These are phyloP conservation scores for Pseudotriccus pelzelni DNA, from an alignment of 2,797 vertebrate genomes.

Conservation along the genomic window DNA sequence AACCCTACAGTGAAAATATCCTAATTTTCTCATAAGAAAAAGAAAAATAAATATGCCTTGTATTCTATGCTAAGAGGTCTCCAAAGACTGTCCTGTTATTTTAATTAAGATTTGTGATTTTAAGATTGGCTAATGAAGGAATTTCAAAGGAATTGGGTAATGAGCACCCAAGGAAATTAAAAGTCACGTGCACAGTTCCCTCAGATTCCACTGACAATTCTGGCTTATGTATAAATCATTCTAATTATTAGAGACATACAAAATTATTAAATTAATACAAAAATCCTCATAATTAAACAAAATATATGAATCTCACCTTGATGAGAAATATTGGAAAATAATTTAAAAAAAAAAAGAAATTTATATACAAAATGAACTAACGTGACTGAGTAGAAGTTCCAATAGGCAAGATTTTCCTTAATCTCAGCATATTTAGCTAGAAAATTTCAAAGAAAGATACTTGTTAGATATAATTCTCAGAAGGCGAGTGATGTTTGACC, in stretches of 20 bases:
- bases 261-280: background rate
- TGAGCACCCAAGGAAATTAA: slow-evolving; percentile 20
- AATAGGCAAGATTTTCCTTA: background rate
- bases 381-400: background rate
- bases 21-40: background rate
- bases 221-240: background rate
- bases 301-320: background rate
- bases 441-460: background rate
- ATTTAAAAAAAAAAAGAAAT: background rate
- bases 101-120: slow-evolving; percentile 45
- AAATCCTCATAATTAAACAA: background rate
- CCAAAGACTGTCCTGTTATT: background rate
- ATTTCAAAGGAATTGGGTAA: slow-evolving; percentile 32
- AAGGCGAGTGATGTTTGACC: background rate
- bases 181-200: background rate
- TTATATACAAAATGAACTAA: background rate
- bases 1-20: background rate
- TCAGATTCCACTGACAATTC: background rate
- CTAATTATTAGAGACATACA: background rate
- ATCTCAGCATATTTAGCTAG: background rate
- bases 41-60: background rate
- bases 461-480: background rate
- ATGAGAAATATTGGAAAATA: background rate
- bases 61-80: background rate
- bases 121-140: slow-evolving; percentile 18